Evolutionary conservation across 2,113 vertebrate genomes (phyloP), one percentile per base, ranked within the genome.

Genomic region (Phalacrocorax aristotelis): DNA sequence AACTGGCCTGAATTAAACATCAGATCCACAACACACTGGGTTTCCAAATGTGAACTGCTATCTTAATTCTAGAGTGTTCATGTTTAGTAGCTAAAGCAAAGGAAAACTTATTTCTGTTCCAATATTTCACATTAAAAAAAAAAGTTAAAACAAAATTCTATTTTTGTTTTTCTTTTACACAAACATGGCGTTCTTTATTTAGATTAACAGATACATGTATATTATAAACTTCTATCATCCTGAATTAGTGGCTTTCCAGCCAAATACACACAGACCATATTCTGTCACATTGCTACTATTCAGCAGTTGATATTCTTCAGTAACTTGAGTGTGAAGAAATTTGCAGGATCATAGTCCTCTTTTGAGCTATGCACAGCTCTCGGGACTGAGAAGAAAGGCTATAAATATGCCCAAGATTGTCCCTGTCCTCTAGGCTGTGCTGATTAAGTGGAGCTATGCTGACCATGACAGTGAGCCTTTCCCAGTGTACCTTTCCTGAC

Each of bases 371-470:
- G 13, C 18, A 13, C 23, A 40, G 36, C 61, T 42, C 34, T 22
- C 0, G 1, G 25, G 17, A 11, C 29, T 12, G 34, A 18, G 65
- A 44, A 25, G 58, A 46, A 78, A 38, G 11, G 40, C 17, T 36
- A 1, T 11, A 5, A 4, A 12, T 1, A 9, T 34, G 49, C 42
- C 40, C 42, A 55, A 30, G 68, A 40, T 32, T 2, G 3, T 13
- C 36, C 19, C 49, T 26, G 19, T 27, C 13, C 27, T 44, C 13
- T 1, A 8, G 64, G 40, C 57, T 40, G 23, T 13, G 51, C 74
- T 26, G 23, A 32, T 27, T 15, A 46, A 17, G 5, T 62, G 40
- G 34, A 80, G 34, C 40, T 11, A 46, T 4, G 38, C n/a, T 36
- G n/a, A 32, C 26, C 21, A 3, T 5, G 27, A 17, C 30, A 13